Percentiles rank a stretch among this genome's conserved stretches.
phyloP scores from a whole-genome alignment of 2,113 vertebrate species.

The Zosterops pallidus region DNA sequence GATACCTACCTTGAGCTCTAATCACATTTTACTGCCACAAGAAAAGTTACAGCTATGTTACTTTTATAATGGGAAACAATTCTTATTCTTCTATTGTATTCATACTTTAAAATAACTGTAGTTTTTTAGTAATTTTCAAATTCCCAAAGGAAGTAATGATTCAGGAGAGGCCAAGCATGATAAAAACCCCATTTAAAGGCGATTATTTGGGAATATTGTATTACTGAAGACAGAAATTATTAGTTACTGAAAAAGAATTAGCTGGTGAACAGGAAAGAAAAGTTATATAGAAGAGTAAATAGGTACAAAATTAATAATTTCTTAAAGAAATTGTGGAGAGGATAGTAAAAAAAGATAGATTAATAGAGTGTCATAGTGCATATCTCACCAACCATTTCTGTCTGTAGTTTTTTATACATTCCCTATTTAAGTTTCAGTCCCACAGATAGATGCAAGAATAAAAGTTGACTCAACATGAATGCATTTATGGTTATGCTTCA shows the following conservation, averaged over 20 bases:
- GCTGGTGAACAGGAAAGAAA: not conserved
- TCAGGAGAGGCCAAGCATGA: not conserved
- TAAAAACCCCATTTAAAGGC: not conserved
- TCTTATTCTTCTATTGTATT: not conserved
- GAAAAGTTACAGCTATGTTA: not conserved
- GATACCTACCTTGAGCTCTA: not conserved
- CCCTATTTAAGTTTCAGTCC: not conserved
- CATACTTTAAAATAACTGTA: not conserved
- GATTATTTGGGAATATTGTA: not conserved
- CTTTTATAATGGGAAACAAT: not conserved
- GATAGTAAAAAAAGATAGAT: not conserved
- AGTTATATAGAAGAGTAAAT: not conserved
- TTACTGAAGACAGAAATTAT: not conserved
- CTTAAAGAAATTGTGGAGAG: not conserved
- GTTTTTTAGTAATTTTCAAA: not conserved
- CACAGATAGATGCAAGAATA: not conserved
- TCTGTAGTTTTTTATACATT: not conserved
- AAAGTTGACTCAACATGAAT: slow-evolving; percentile 27
- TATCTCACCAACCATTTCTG: not conserved
- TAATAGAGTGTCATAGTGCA: not conserved
- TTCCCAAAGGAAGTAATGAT: not conserved
- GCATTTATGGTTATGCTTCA: slow-evolving; percentile 14
- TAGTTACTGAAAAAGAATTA: not conserved
- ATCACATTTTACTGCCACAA: not conserved
- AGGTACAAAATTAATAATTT: not conserved